Conservation (phyloP, 2,113 vertebrate species). For the Orycteropus afer region DNA sequence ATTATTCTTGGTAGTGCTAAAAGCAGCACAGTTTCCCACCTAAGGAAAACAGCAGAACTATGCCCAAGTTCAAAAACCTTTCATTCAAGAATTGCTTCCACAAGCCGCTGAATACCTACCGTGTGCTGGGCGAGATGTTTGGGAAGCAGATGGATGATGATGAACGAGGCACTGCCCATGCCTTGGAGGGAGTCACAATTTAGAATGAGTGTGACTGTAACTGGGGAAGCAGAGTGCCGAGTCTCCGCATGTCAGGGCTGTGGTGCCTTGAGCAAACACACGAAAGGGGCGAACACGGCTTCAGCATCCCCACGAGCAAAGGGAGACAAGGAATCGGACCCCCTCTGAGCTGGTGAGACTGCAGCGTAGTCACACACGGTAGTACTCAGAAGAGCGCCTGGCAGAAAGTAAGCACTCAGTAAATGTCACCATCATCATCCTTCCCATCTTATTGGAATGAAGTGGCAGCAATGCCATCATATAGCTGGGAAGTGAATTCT, state of each 20-base stretch:
- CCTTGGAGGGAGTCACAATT: neutral
- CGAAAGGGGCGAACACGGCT: neutral
- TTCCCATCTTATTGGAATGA: fast-evolving
- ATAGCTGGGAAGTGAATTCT: fast-evolving
- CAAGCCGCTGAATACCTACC: neutral
- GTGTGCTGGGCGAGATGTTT: neutral
- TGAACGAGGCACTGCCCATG: neutral
- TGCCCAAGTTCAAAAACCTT: neutral
- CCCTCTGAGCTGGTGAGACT: neutral
- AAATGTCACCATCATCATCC: fast-evolving
- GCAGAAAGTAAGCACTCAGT: fast-evolving
- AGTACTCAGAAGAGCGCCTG: neutral
- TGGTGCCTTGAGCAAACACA: neutral
- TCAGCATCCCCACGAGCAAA: neutral
- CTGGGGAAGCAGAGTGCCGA: neutral
- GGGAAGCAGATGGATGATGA: neutral
- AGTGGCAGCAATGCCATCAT: fast-evolving
- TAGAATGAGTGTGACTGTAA: neutral
- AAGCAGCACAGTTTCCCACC: neutral
- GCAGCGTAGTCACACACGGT: fast-evolving
- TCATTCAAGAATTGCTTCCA: neutral
- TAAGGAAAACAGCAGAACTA: neutral
- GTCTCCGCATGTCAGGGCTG: neutral
- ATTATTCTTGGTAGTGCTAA: neutral
- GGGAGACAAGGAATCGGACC: neutral